Conservation (phyloP, 2,113 vertebrate species). For the Nannobrachium achirus region DNA sequence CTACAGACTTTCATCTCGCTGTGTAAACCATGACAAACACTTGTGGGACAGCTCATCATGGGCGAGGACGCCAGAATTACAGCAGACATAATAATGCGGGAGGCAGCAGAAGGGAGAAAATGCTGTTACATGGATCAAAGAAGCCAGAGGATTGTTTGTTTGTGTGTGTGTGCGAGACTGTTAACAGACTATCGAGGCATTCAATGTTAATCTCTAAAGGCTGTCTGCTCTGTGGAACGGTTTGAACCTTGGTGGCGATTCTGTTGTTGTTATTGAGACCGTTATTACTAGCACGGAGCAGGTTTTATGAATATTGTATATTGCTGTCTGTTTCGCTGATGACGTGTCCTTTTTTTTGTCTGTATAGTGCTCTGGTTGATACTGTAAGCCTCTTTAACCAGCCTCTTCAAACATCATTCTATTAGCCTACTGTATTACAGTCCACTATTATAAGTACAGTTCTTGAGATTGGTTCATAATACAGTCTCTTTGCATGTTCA, state of each 20-base stretch:
- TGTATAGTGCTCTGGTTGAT: not conserved
- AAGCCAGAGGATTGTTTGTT: not conserved
- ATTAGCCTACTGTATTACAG: not conserved
- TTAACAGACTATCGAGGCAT: constrained; percentile 14
- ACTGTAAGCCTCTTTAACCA: not conserved
- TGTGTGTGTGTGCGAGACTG: not conserved
- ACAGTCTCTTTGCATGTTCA: not conserved
- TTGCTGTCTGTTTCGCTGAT: constrained; percentile 14
- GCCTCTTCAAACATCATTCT: not conserved
- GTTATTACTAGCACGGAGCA: constrained; percentile 23
- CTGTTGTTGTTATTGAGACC: constrained; percentile 40
- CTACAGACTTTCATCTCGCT: constrained; percentile 43
- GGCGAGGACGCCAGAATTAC: not conserved
- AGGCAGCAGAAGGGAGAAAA: too few species aligned
- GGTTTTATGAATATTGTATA: constrained; percentile 30
- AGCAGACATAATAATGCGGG: not conserved
- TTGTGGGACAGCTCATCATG: constrained; percentile 38
- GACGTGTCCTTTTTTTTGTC: constrained; percentile 5
- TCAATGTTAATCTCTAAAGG: constrained; percentile 26
- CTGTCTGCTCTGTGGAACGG: constrained; percentile 20
- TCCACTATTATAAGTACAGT: constrained; percentile 11
- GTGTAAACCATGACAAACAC: constrained; percentile 34
- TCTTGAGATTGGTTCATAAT: not conserved
- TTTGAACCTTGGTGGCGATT: constrained; percentile 46
- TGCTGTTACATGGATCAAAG: not conserved